These are phyloP conservation scores for Actinemys pallida DNA, from an alignment of 2,113 vertebrate genomes.

Conservation along the genomic window DNA sequence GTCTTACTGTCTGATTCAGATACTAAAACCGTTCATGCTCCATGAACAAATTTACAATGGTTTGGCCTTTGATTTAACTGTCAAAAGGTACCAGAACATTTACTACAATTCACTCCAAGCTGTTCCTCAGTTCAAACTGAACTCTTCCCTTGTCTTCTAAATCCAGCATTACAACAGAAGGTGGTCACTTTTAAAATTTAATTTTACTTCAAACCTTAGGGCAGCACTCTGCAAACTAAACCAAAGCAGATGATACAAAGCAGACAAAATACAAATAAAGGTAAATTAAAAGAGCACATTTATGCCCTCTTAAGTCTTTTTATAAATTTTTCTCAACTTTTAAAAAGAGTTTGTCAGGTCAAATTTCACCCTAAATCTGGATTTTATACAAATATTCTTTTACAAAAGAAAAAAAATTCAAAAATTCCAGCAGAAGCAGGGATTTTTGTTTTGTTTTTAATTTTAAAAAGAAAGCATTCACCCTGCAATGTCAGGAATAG, in stretches of 20 bases:
- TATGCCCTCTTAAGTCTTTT: background rate
- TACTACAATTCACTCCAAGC: background rate
- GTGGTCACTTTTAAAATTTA: background rate
- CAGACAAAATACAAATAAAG: background rate
- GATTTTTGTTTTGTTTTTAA: background rate
- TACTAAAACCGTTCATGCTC: background rate
- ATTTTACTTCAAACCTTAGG: background rate
- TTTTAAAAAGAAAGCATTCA: background rate
- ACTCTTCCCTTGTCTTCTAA: background rate
- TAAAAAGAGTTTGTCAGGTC: background rate
- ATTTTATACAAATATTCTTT: background rate
- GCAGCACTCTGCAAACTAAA: background rate
- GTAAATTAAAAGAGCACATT: background rate
- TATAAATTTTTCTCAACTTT: background rate
- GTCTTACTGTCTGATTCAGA: background rate
- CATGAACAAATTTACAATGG: background rate
- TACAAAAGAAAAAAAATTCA: background rate
- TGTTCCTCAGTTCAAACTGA: background rate
- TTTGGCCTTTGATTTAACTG: constrained; percentile 20
- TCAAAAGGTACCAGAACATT: background rate
- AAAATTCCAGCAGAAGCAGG: background rate
- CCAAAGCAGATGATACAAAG: background rate
- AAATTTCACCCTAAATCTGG: background rate
- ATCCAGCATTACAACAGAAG: background rate
- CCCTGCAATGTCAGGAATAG: rapidly evolving